Evolutionary conservation across 2,113 vertebrate genomes (phyloP).

Genomic region (Donacobius atricapilla): DNA sequence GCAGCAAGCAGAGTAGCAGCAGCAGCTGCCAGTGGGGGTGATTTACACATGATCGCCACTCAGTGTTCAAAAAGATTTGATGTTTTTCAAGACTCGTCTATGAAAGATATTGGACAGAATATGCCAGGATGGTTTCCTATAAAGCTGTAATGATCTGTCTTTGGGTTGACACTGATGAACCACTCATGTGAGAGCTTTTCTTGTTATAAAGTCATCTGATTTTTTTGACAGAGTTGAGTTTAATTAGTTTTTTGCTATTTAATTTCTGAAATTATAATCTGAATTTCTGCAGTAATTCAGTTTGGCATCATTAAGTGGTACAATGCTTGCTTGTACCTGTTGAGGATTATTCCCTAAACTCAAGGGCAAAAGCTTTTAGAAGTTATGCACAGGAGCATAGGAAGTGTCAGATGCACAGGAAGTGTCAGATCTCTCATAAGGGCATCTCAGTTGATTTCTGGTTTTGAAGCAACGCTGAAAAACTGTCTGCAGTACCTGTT

Average conservation of each 20-base stretch:
- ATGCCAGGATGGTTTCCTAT: neutral
- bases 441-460: neutral
- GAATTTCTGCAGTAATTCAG: neutral
- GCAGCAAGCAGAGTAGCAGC: conserved; percentile 54
- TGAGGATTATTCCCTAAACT: neutral
- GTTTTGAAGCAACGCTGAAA: neutral
- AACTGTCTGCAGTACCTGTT: neutral
- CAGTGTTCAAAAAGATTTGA: conserved; percentile 25
- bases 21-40: conserved; percentile 43
- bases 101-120: conserved; percentile 12
- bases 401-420: neutral
- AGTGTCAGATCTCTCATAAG: neutral
- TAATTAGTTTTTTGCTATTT: conserved; percentile 20
- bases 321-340: neutral
- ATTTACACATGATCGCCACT: conserved; percentile 50
- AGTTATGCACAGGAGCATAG: neutral
- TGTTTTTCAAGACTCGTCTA: conserved; percentile 8
- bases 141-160: neutral
- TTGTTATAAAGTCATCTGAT: neutral
- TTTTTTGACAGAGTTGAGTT: neutral
- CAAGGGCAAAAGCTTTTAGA: neutral
- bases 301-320: neutral
- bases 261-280: neutral
- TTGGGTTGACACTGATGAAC: neutral
- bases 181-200: neutral